These are phyloP conservation scores for Pogonocherus hispidulus DNA, from an alignment of 2,888 invertebrate genomes.

Conservation along the genomic window DNA sequence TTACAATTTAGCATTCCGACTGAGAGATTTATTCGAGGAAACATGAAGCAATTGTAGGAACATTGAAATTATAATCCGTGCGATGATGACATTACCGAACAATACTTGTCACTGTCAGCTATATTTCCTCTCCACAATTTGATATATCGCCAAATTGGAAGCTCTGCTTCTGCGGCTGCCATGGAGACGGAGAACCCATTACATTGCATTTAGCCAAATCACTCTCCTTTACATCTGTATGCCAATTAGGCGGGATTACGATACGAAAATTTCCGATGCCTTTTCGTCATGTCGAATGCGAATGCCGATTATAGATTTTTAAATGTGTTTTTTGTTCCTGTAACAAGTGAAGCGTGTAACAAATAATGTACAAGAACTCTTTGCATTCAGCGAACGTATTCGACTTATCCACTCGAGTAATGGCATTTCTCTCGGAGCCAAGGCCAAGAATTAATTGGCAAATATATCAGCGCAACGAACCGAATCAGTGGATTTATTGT, in stretches of 20 bases:
- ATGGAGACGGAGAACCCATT: constrained; percentile 16
- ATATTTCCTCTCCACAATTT: constrained; percentile 59
- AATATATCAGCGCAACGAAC: constrained; percentile 58
- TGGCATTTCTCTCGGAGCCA: constrained; percentile 36
- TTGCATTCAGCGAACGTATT: constrained; percentile 31
- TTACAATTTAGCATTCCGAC: constrained; percentile 19
- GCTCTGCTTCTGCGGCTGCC: constrained; percentile 1
- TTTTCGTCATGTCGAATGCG: neutral
- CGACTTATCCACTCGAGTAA: constrained; percentile 30
- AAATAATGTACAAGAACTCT: constrained; percentile 15
- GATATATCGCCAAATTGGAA: constrained; percentile 60
- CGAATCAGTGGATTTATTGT: constrained; percentile 55
- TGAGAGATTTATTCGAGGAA: constrained; percentile 52
- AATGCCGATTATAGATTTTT: constrained; percentile 22
- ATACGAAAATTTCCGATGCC: constrained; percentile 17
- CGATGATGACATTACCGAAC: constrained; percentile 61
- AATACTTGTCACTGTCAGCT: constrained; percentile 64
- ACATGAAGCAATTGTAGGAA: constrained; percentile 55
- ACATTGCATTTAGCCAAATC: constrained; percentile 23
- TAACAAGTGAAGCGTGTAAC: constrained; percentile 10
- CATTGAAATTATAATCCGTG: constrained; percentile 60
- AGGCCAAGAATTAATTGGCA: constrained; percentile 58
- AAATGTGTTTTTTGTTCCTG: constrained; percentile 19
- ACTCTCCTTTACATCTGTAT: constrained; percentile 21
- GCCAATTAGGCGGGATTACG: constrained; percentile 28